Conservation (phyloP, 1,140 invertebrate species). For the Mercenaria mercenaria region DNA sequence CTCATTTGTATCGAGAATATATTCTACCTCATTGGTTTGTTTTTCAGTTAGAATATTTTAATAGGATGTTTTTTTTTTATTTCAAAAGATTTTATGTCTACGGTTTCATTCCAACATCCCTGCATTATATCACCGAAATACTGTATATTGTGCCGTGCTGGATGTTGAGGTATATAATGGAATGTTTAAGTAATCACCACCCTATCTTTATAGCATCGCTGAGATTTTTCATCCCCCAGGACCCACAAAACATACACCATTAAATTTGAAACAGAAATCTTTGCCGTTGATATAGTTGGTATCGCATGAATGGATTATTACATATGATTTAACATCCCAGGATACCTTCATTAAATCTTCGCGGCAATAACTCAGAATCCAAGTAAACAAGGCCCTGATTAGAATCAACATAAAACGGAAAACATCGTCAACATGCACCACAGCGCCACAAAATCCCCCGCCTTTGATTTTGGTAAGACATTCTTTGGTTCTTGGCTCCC, state of each 20-base stretch:
- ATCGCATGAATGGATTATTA: not conserved
- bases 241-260: slow-evolving; percentile 31
- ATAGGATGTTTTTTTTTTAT: too few relatives aligned
- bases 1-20: too few relatives aligned
- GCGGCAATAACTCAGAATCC: not conserved
- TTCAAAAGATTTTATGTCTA: too few relatives aligned
- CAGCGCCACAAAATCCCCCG: not conserved
- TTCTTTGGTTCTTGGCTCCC: too few relatives aligned
- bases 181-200: slow-evolving; percentile 15
- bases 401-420: not conserved
- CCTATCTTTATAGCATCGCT: not conserved
- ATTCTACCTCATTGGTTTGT: too few relatives aligned
- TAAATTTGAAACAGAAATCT: slow-evolving; percentile 31
- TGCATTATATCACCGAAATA: too few relatives aligned
- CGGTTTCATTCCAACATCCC: too few relatives aligned
- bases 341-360: not conserved
- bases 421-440: not conserved
- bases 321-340: not conserved
- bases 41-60: too few relatives aligned
- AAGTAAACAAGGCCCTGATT: not conserved
- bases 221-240: slow-evolving; percentile 2
- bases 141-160: too few relatives aligned
- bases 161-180: not conserved
- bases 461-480: too few relatives aligned
- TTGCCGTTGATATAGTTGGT: not conserved